Evolutionary conservation across 2,888 invertebrate species (phyloP), one percentile per base, ranked within the genome.

Genomic region (Cataglyphis livida): DNA sequence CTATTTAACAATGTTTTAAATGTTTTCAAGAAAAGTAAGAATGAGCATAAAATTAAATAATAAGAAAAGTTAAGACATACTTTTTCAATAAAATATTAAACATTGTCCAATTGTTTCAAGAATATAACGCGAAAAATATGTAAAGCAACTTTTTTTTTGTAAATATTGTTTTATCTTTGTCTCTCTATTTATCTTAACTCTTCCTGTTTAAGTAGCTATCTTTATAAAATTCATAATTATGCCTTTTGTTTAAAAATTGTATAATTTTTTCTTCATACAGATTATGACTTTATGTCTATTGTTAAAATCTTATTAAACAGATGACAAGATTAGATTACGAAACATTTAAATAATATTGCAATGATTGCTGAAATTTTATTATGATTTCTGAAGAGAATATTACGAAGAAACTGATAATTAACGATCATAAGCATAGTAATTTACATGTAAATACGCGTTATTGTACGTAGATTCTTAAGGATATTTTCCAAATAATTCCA

Each of bases 321-420:
- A 32, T 44, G 38, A 54, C 25, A 21, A 54, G 44, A 62, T 21
- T 28, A 62, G 1, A 10, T 64, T 54, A 6, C 54, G 12, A 35
- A 64, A 68, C 15, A 66, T 2, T 0, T 41, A 25, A 15, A 54
- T 28, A 65, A 54, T n/a, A 25, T 41, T 38, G n/a, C 25, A 12
- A 54, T 21, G n/a, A 3, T 15, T 68, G 68, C 41, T 41, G 68
- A 57, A 32, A 41, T 38, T 28, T 68, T 25, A 41, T 54, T 66
- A 21, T 6, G 15, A 41, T 66, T 41, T 4, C 2, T 4, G 38
- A 41, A 66, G 15, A n/a, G 51, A n/a, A 28, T 28, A 65, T 54
- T 25, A 12, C 12, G 28, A 28, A 2, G 28, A 28, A 28, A 28
- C 41, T 15, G 3, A 25, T 57, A n/a, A 54, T 38, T 51, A 51